Evolutionary conservation across 2,888 invertebrate species (phyloP), one percentile per base, ranked within the genome.

Genomic region (Bembecia ichneumoniformis): DNA sequence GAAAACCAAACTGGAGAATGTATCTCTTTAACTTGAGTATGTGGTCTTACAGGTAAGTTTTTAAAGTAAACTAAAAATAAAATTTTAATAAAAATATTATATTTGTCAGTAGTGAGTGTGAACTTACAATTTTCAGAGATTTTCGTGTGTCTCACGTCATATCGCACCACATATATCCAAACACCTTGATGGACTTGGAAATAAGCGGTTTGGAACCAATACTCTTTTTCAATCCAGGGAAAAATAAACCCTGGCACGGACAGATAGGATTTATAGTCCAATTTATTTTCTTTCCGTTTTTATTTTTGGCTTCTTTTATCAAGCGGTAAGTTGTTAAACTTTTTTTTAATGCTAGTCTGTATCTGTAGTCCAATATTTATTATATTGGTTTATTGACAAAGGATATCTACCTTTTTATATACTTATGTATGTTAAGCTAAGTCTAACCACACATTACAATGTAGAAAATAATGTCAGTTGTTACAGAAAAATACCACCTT

Each of bases 111-210:
- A 28, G 28, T 2, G 9, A 28, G 5, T 28, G 28, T 28, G 9
- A 28, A 28, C 28, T 28, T 28, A 28, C 9, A 28, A 28, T 28
- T 82, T 83, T 49, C 68, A 89, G 90, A 53, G 91, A 93, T 51
- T 95, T 94, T 90, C 88, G 95, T 58, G 90, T 95, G 35, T 91
- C 91, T 0, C 95, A 96, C 61, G 91, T 86, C 0, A 72, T 96
- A 28, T 94, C 94, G 20, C 96, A 96, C 71, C 96, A 96, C 67
- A 77, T 92, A 2, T 94, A 91, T 66, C 90, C 95, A 0, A 96
- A 96, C 65, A 93, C 95, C 0, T 76, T 92, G 1, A 89, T 91
- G 74, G 95, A 96, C 74, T 77, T 91, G 53, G 94, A 95, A 71
- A 77, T 94, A 1, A 90, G 91, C 51, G 79, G 83, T 56, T 82